Evolutionary conservation across 2,888 invertebrate genomes (phyloP), one percentile per base, ranked within the genome.

Genomic region (Dicyrtomina minuta): DNA sequence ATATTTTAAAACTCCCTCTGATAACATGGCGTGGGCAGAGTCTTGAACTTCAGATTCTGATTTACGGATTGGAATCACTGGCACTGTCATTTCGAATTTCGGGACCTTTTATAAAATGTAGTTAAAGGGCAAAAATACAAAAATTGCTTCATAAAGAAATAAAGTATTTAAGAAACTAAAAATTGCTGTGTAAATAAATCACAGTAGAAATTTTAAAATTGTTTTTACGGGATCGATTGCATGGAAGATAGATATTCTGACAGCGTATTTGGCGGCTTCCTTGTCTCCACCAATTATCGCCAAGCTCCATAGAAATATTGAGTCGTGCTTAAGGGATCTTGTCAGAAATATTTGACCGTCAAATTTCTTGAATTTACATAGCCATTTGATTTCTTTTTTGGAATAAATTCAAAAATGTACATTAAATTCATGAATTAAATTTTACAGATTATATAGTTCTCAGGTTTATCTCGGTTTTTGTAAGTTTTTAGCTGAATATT

Each of bases 311-410:
- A 49, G 33, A n/a, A 62, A 62, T 12, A 49, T 26, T 12, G 27
- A 24, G 0, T 51, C 62, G 15, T 17, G 8, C 33, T 62, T 62
- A 33, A 49, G 51, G 27, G 49, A 20, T 12, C 62, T 27, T 0
- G 62, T 62, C 33, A 62, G 62, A 33, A 62, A 62, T 20, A 62
- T 17, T 49, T 62, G 15, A 13, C 49, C 62, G 26, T 62, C 62
- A 49, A 62, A 62, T n/a, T 49, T 22, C 27, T 62, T 62, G 49
- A 49, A 62, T 1, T 46, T 49, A 27, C 62, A 62, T 6, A 62
- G 26, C 62, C 62, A 62, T 20, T 62, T 62, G 49, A 49, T 46
- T n/a, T 49, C 62, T 62, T n/a, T n/a, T n/a, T n/a, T n/a, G n/a
- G n/a, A n/a, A n/a, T n/a, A n/a, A n/a, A n/a, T n/a, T n/a, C n/a